Evolutionary conservation across 2,113 vertebrate species (phyloP).

Genomic region (Propithecus coquereli): DNA sequence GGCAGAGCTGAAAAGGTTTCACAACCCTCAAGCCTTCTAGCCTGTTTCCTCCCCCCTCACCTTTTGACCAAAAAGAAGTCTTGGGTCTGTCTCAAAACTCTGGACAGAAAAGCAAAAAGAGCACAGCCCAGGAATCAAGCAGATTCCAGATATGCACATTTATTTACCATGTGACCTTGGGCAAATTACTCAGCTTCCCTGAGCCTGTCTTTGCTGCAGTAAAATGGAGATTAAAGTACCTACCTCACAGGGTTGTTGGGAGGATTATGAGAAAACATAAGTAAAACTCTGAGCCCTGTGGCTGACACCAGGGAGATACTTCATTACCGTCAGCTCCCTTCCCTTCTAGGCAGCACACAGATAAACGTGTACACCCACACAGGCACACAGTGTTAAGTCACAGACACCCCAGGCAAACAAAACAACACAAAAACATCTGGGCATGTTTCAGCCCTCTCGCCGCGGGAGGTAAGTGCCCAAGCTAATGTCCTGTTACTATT

Average conservation of each 20-base stretch:
- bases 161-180: conserved; percentile 41
- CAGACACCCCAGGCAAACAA: neutral
- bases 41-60: neutral
- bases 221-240: conserved; percentile 57
- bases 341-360: conserved; percentile 27
- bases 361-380: conserved; percentile 23
- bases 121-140: neutral
- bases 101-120: neutral
- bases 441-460: neutral
- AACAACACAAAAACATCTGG: conserved; percentile 27
- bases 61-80: neutral
- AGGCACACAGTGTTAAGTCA: neutral
- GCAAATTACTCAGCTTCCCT: conserved; percentile 41
- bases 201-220: conserved; percentile 39
- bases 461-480: neutral
- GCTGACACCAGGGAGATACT: conserved; percentile 46
- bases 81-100: neutral
- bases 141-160: neutral
- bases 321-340: conserved; percentile 16
- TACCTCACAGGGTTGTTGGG: conserved; percentile 18
- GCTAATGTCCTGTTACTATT: neutral
- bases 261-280: conserved; percentile 61
- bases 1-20: neutral
- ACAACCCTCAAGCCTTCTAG: neutral
- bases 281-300: conserved; percentile 52